phyloP scores from a whole-genome alignment of 2,113 vertebrate genomes.

The Scytalopus superciliaris region DNA sequence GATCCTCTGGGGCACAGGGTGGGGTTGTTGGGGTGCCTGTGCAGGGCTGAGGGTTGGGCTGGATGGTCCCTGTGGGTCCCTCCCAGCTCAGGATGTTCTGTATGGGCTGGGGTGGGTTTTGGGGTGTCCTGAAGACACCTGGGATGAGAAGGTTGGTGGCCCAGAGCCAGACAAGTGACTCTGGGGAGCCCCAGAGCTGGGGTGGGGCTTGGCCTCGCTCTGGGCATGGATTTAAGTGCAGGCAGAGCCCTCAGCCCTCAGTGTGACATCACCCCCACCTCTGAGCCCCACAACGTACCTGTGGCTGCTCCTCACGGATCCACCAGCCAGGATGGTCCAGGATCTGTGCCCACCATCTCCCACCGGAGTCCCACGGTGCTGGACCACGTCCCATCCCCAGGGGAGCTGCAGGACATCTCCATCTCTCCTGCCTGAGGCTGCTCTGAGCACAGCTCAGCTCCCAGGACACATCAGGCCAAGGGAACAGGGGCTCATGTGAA shows the following conservation, averaged over 20 bases:
- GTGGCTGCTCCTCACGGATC: neutral
- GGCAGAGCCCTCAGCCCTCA: neutral
- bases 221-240: neutral
- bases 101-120: neutral
- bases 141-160: neutral
- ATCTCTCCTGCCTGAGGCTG: fast-evolving
- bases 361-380: fast-evolving
- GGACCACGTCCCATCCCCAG: fast-evolving
- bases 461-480: neutral
- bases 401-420: neutral
- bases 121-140: neutral
- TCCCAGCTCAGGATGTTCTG: neutral
- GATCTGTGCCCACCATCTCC: neutral
- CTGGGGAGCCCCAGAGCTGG: neutral
- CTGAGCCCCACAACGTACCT: neutral
- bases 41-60: neutral
- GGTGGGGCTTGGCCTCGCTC: neutral
- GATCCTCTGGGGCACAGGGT: neutral
- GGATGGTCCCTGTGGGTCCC: neutral
- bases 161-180: fast-evolving
- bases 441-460: neutral
- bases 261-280: neutral
- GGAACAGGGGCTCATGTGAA: fast-evolving
- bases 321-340: fast-evolving
- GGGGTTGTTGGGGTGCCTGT: neutral